Base-by-base conservation (phyloP, 2,888 invertebrate genomes). In the Meta bourneti region DNA sequence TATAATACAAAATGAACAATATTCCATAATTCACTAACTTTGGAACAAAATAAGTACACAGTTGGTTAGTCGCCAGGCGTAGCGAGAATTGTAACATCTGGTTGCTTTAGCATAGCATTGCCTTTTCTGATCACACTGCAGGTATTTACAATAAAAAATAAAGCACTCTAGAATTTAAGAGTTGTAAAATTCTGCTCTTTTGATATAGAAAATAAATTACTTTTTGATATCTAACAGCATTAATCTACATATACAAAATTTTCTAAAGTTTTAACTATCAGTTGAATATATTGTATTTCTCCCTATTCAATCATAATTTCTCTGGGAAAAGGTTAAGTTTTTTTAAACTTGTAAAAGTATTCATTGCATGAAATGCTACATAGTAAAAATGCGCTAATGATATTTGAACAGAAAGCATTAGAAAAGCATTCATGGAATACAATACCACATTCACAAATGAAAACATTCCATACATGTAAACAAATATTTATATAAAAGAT, bases 1-100 rank as follows among this genome's bases (percentile, higher is more conserved):
- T 90, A 90, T 85, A 80, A 89, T 89, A 89, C 89, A 89, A 90
- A 84, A 85, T 72, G 84, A 90, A 85, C 79, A 52, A 75, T 34
- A 48, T 71, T 19, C 51, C 20, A 82, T 51, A 20, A 84, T 61
- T 72, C 71, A 85, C 84, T 85, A 85, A 20, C 84, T 80, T 72
- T 80, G 69, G 54, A 85, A 90, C 72, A 90, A 80, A 54, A 61
- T 80, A 90, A 89, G 82, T 79, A 90, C 82, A 83, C 61, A 61
- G 61, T 70, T 82, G 70, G 71, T 81, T 20, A 48, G 48, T 82
- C 82, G 71, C 82, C 82, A 82, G 82, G 70, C 61, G 8, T 61
- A 16, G 61, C 61, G 61, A 16, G 11, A 61, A 61, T 16, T 16
- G 61, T 61, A 61, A 61, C 61, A 61, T 9, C 16, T 61, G 61